phyloP scores from a whole-genome alignment of 2,888 invertebrate genomes.

The Chalcosyrphus nemorum region DNA sequence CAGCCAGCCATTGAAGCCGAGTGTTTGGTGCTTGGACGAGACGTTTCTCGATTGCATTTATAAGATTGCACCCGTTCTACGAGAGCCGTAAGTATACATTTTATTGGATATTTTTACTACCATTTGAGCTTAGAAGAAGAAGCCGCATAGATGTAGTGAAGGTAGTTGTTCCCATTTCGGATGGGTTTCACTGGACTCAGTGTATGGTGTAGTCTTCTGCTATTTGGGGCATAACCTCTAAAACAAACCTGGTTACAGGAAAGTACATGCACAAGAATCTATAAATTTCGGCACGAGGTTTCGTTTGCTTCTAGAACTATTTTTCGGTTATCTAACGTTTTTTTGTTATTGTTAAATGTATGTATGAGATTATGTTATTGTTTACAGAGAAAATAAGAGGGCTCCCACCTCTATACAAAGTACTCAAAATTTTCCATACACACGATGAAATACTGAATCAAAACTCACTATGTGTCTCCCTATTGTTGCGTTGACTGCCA shows the following conservation, averaged over 20 bases:
- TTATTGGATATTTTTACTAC: not conserved
- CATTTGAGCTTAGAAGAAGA: slow-evolving; percentile 4
- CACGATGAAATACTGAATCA: no score
- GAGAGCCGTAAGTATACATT: slow-evolving; percentile 89
- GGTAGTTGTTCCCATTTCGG: not conserved
- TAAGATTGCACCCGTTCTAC: slow-evolving; percentile 90
- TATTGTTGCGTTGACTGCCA: no score
- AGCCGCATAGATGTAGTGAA: slow-evolving; percentile 19
- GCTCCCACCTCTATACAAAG: no score
- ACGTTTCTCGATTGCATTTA: slow-evolving; percentile 90
- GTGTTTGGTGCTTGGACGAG: slow-evolving; percentile 89
- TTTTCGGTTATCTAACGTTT: no score
- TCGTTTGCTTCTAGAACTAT: no score
- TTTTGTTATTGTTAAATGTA: no score
- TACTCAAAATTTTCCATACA: no score
- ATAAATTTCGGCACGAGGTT: not conserved
- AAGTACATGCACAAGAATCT: no score
- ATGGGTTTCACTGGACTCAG: not conserved
- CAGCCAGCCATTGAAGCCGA: slow-evolving; percentile 90
- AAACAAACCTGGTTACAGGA: no score
- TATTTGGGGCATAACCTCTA: slow-evolving; percentile 8
- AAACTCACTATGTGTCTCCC: no score
- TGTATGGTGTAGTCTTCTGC: not conserved
- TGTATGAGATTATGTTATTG: no score
- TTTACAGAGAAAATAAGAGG: no score